Base-by-base conservation (phyloP, 2,888 invertebrate genomes). In the Ametastegia equiseti region DNA sequence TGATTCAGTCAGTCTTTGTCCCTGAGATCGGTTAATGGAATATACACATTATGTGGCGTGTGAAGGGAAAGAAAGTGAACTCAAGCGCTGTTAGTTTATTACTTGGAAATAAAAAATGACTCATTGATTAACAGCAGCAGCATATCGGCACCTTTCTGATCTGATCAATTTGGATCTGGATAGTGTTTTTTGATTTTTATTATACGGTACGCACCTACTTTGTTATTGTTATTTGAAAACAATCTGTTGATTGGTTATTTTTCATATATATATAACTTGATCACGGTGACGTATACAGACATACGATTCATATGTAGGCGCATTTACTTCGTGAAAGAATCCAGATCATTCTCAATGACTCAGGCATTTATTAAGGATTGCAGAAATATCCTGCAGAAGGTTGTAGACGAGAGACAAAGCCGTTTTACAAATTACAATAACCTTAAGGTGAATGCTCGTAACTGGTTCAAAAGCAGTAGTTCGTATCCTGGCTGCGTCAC, bases 401-500 rank as follows among this genome's bases (percentile, higher is more conserved):
- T 27, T 45, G 45, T 45, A 5, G 42, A 60, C 60, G 9, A 27
- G n/a, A 50, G 42, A 78, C 78, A 78, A 78, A 78, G 78, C 13
- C 11, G 45, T 75, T 75, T 54, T 13, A 60, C 27, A 30, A 60
- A 60, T 60, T 54, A 75, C 33, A 54, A 78, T 60, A 60, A 23
- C 42, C 15, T 30, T 63, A 63, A 63, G 78, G 78, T 78, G 57
- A 78, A 78, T 19, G 78, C 15, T 78, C 78, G 60, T 57, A 78
- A 78, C 60, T 78, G 78, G 78, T 78, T 75, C 75, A 45, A 27
- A 39, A 57, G 78, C 23, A 27, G 27, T 36, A 30, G n/a, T n/a
- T 78, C 42, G 60, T 63, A 78, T 78, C 78, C 78, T 60, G 60
- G n/a, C 78, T 78, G 78, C 45, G 63, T 78, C 75, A 75, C 33